A percentile compares a stretch with the other conserved stretches of the same genome.
Evolutionary conservation across 1,140 invertebrate species (phyloP).

Genomic region (Calephelis nemesis): DNA sequence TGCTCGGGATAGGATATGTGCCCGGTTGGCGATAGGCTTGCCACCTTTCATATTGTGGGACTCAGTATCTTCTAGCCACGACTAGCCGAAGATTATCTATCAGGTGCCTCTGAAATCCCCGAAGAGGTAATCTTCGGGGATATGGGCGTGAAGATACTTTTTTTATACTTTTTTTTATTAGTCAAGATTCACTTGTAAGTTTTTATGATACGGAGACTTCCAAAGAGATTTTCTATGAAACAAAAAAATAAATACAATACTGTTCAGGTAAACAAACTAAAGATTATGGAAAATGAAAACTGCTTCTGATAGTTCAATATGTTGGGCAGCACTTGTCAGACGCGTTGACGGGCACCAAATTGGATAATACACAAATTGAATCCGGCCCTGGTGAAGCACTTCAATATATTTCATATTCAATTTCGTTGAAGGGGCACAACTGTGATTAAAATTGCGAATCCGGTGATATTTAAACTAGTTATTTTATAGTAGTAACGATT

Average conservation of each 20-base stretch:
- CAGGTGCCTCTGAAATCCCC: too few species aligned
- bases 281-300: constrained; percentile 20
- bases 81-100: too few species aligned
- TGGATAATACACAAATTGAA: constrained; percentile 25
- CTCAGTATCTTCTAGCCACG: too few species aligned
- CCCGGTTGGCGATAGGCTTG: too few species aligned
- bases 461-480: background rate
- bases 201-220: too few species aligned
- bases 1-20: too few species aligned
- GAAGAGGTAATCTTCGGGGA: too few species aligned
- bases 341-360: constrained; percentile 21
- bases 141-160: too few species aligned
- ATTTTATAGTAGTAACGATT: too few species aligned
- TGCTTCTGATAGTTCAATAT: constrained; percentile 27
- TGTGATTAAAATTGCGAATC: background rate
- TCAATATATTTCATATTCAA: constrained; percentile 12
- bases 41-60: too few species aligned
- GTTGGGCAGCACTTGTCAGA: constrained; percentile 24
- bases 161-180: too few species aligned
- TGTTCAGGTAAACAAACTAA: background rate
- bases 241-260: background rate
- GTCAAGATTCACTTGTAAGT: too few species aligned
- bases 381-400: constrained; percentile 10
- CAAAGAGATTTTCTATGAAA: background rate
- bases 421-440: constrained; percentile 1